These are phyloP conservation scores for Dromiciops gliroides DNA, from an alignment of 2,113 vertebrate genomes.

Conservation along the genomic window DNA sequence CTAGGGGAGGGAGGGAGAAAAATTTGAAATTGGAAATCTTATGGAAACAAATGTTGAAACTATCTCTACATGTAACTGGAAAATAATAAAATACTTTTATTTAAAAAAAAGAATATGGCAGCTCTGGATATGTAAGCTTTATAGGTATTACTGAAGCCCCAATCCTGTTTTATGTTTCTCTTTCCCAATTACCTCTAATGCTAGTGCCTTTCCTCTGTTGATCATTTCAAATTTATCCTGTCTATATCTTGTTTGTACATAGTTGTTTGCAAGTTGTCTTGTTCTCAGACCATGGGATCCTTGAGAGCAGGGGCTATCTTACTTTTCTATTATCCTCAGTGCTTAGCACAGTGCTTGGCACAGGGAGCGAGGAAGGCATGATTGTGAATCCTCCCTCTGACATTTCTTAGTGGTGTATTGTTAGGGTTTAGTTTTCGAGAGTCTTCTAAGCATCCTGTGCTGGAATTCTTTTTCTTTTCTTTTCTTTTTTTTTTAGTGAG, in stretches of 20 bases:
- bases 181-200: neutral
- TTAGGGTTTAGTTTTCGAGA: neutral
- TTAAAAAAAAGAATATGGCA: neutral
- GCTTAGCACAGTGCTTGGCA: neutral
- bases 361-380: neutral
- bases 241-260: neutral
- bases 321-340: neutral
- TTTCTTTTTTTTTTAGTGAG: no score
- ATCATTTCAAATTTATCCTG: neutral
- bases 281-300: neutral
- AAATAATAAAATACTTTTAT: no score
- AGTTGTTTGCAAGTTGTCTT: neutral
- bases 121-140: neutral
- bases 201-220: neutral
- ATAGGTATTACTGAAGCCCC: neutral
- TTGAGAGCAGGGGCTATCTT: neutral
- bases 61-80: no score
- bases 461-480: neutral
- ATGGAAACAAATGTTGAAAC: no score
- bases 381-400: neutral
- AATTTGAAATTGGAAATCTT: no score
- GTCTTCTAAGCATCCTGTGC: neutral
- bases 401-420: neutral
- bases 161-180: neutral
- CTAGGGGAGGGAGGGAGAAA: no score